A percentile compares a stretch with the other conserved stretches of the same genome.
phyloP scores from a whole-genome alignment of 2,113 vertebrate genomes.

The Mastomys coucha region DNA sequence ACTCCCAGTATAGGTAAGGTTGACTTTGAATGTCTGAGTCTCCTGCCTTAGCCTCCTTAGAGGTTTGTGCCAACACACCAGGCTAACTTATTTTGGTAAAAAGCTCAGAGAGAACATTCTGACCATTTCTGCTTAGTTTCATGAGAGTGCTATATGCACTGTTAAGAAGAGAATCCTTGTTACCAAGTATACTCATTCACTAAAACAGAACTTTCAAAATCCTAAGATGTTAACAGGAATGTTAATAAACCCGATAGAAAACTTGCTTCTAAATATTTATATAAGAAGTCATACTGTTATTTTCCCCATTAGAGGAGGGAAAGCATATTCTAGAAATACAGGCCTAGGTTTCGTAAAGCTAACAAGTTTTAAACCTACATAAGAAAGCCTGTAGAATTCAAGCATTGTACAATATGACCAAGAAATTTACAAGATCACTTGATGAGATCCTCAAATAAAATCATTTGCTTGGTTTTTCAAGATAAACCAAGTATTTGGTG shows the following conservation, averaged over 20 bases:
- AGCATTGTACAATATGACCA: neutral
- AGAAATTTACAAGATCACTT: neutral
- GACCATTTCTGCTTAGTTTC: conserved; percentile 25
- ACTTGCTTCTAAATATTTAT: neutral
- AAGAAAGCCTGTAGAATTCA: neutral
- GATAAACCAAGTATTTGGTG: neutral
- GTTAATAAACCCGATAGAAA: neutral
- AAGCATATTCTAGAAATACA: neutral
- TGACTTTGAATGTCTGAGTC: neutral
- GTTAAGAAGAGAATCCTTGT: conserved; percentile 12
- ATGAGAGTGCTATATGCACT: conserved; percentile 29
- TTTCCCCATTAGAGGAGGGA: neutral
- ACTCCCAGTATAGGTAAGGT: neutral
- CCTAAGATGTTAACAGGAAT: neutral
- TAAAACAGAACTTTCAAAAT: conserved; percentile 51
- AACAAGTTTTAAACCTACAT: neutral
- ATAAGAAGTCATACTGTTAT: neutral
- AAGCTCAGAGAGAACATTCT: neutral
- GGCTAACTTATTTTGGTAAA: neutral
- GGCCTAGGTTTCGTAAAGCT: neutral
- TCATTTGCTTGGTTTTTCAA: neutral
- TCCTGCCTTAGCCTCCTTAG: neutral
- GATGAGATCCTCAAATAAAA: neutral
- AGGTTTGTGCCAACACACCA: neutral
- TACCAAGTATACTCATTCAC: neutral